Base-by-base conservation (phyloP, 2,113 vertebrate species). In the Microcebus murinus region DNA sequence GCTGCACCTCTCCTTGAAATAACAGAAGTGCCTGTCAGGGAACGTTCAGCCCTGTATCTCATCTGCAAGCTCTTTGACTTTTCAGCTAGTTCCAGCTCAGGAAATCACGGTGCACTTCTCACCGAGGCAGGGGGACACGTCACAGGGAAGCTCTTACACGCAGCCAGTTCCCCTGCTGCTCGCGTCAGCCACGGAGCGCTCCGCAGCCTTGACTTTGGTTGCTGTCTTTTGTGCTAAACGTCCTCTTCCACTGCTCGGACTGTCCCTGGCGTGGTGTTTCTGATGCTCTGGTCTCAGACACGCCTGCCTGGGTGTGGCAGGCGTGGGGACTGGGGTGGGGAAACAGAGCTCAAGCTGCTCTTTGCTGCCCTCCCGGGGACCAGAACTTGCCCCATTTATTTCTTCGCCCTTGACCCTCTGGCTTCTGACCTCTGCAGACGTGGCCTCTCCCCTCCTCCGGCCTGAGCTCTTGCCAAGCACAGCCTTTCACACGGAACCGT, bases 181-280 rank as follows among this genome's bases (percentile, higher is more conserved):
- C 0, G 18, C 1, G 39, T 2, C 9, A 21, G 77, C 14, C 14
- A 34, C 0, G 0, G 94, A 0, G 0, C 0, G 0, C 0, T 0
- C 6, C 2, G 84, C 7, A 13, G 50, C 71, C 80, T 3, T 4
- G 68, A 42, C 31, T 2, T 0, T 0, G 31, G 57, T 10, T 4
- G 42, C 31, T 13, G 8, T 59, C 27, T 39, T 57, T 52, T 23
- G 18, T 25, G 1, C 42, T 31, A 2, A 55, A 27, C 9, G 29
- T 65, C 25, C 34, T 77, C 71, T 31, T n/a, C 0, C 0, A 21
- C 10, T 0, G 0, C 45, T 15, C 8, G 36, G 12, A 27, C 48
- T 45, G 21, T 3, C 8, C 48, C 15, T 27, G 80, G 63, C 0
- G 1, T 39, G 86, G 34, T 7, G 39, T 10, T n/a, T 63, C 59